Base-by-base conservation (phyloP, 2,113 vertebrate species). In the Diadophis punctatus region DNA sequence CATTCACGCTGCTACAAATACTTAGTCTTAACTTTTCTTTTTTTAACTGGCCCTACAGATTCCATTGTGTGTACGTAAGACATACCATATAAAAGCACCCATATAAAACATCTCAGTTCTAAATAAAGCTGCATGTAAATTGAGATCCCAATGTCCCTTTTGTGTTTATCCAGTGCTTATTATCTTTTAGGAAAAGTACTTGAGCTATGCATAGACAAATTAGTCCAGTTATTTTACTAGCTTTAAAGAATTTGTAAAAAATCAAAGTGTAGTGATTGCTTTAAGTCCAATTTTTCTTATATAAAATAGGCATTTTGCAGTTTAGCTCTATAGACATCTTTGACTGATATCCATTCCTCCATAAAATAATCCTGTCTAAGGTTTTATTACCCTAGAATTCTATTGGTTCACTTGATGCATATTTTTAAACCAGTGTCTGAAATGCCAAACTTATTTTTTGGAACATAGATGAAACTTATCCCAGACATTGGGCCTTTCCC, bases 131-230 rank as follows among this genome's bases (percentile, higher is more conserved):
- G 74, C 18, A 80, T 80, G 74, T 22, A 52, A 52, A 34, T 43
- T 80, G 49, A 53, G 39, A 89, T 90, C 51, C 48, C 51, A 52
- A 90, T 74, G 23, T 51, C 20, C 14, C 25, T 86, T 56, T 48
- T 86, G 68, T 68, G 58, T 27, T 91, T 53, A 52, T 92, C 23
- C 34, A 46, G 43, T 52, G 90, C 51, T 85, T 87, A 60, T 63
- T 91, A 87, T 46, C 55, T 91, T 87, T 49, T 51, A 60, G 43
- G 84, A 91, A 91, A 91, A 46, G 30, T 46, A 87, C 60, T 60
- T 87, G 49, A n/a, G 27, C 34, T 58, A 48, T 49, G 80, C 53
- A 60, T 86, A 39, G 52, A 51, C 52, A 91, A 91, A 51, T 91
- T 56, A 86, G 8, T 86, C 20, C 46, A 92, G 48, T 14, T 43